Evolutionary conservation across 2,888 invertebrate genomes (phyloP).

Genomic region (Nomada ruficornis): DNA sequence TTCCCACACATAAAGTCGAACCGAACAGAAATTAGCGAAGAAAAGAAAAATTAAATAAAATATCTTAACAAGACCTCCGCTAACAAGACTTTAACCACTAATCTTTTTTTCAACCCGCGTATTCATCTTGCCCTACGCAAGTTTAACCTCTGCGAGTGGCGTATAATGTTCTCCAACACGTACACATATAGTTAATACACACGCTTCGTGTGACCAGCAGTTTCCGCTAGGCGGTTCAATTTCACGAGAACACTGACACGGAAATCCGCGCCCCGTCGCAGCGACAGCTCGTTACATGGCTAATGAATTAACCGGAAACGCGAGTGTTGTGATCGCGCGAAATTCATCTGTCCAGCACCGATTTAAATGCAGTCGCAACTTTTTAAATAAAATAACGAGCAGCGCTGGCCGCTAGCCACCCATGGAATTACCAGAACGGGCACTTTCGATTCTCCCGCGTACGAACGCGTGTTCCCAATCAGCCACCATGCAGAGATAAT

Average conservation of each 20-base stretch:
- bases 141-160: neutral
- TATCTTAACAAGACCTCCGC: neutral
- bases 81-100: neutral
- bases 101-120: neutral
- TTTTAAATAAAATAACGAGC: constrained; percentile 17
- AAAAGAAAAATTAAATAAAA: no score
- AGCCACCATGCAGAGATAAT: constrained; percentile 10
- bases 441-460: neutral
- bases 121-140: neutral
- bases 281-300: constrained; percentile 32
- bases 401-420: no score
- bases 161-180: constrained; percentile 12
- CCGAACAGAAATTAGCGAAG: no score
- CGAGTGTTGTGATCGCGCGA: constrained; percentile 17
- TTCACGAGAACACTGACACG: constrained; percentile 31
- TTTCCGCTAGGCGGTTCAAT: constrained; percentile 37
- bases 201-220: constrained; percentile 17
- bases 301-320: constrained; percentile 46
- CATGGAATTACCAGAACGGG: neutral
- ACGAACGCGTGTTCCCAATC: neutral
- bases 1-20: no score
- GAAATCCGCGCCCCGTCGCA: constrained; percentile 19
- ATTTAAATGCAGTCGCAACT: neutral
- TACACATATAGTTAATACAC: constrained; percentile 26
- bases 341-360: neutral